A percentile compares a stretch with the other conserved stretches of the same genome.
Evolutionary conservation across 2,888 invertebrate genomes (phyloP).

Genomic region (Nephrocerus scutellatus): DNA sequence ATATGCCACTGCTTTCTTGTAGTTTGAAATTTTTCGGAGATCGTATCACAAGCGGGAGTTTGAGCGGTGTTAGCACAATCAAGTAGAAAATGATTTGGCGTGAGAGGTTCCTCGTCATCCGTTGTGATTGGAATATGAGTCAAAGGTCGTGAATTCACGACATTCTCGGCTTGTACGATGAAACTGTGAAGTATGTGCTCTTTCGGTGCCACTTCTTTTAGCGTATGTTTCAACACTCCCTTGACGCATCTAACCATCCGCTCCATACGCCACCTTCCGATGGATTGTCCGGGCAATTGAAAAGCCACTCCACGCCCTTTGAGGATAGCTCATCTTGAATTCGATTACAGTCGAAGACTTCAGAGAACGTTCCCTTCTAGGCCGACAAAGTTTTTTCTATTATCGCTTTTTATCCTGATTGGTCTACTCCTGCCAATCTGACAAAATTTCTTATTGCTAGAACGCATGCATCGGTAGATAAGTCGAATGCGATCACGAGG

Average conservation of each 20-base stretch:
- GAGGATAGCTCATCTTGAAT: slow-evolving; percentile 6
- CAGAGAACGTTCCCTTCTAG: not conserved
- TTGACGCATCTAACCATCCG: slow-evolving; percentile 10
- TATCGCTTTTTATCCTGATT: slow-evolving; percentile 14
- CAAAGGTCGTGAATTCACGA: slow-evolving; percentile 7
- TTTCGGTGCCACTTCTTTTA: slow-evolving; percentile 4
- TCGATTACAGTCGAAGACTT: slow-evolving; percentile 4
- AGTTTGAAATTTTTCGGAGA: slow-evolving; percentile 1
- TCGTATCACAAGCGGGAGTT: not conserved
- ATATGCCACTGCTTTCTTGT: slow-evolving; percentile 11
- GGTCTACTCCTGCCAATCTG: slow-evolving; percentile 16
- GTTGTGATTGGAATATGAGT: slow-evolving; percentile 10
- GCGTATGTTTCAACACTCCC: slow-evolving; percentile 3
- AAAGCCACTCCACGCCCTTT: slow-evolving; percentile 10
- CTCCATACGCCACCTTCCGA: slow-evolving; percentile 11
- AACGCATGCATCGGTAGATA: slow-evolving; percentile 22
- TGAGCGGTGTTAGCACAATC: slow-evolving; percentile 1
- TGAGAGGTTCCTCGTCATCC: slow-evolving; percentile 10
- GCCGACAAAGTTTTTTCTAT: slow-evolving; percentile 19
- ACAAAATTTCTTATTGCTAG: slow-evolving; percentile 21
- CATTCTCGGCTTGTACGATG: slow-evolving; percentile 11
- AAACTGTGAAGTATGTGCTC: slow-evolving; percentile 8
- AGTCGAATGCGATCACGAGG: slow-evolving; percentile 15
- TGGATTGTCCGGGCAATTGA: slow-evolving; percentile 10
- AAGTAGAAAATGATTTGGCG: slow-evolving; percentile 9